These are phyloP conservation scores for Acanthis flammea DNA, from an alignment of 2,797 vertebrate species.

Conservation along the genomic window DNA sequence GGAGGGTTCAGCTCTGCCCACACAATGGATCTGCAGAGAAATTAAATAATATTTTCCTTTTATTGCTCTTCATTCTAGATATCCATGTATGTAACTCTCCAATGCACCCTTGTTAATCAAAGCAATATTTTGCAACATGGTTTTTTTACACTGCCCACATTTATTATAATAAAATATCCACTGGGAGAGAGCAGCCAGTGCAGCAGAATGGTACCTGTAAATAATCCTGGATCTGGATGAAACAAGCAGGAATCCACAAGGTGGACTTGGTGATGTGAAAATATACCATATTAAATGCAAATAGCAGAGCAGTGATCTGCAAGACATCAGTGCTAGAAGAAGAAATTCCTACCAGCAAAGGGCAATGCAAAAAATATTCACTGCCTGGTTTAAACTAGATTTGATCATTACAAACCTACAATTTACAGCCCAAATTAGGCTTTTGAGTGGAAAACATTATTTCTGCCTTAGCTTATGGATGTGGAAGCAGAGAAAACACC, in stretches of 20 bases:
- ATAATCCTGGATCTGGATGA: background rate
- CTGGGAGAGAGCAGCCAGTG: background rate
- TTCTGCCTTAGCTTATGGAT: background rate
- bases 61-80: background rate
- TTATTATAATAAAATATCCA: background rate
- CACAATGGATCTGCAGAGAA: background rate
- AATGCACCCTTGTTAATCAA: background rate
- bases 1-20: background rate
- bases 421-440: background rate
- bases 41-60: background rate
- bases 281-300: background rate
- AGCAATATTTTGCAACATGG: background rate
- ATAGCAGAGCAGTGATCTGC: background rate
- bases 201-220: background rate
- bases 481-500: background rate
- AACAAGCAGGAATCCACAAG: background rate
- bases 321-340: background rate
- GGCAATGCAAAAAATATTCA: background rate
- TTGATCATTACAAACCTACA: background rate
- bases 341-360: background rate
- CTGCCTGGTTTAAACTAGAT: background rate
- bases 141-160: background rate
- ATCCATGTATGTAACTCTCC: rapidly evolving
- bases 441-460: constrained; percentile 10
- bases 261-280: background rate